Conservation (phyloP, 2,797 vertebrate species). For the Sebastes paucispinis region DNA sequence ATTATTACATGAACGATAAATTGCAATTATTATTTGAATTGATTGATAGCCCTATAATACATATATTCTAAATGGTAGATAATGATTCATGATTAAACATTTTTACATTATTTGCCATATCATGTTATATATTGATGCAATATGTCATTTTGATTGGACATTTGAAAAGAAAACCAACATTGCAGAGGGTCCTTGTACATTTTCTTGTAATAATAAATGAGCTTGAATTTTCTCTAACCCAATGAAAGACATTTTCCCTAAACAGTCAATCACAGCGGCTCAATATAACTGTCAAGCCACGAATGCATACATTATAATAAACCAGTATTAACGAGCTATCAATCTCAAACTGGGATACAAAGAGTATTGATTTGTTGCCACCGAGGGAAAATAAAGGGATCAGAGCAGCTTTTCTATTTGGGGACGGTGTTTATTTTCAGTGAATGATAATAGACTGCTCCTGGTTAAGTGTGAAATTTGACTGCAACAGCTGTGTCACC, state of each 20-base stretch:
- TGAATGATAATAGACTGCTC: constrained; percentile 64
- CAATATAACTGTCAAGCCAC: constrained; percentile 24
- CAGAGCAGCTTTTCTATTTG: constrained; percentile 51
- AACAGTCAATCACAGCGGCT: constrained; percentile 16
- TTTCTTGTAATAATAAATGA: neutral
- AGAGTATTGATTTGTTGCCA: constrained; percentile 61
- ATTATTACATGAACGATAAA: too few species aligned
- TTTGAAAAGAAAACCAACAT: neutral
- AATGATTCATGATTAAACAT: neutral
- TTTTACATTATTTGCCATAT: neutral
- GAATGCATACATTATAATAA: constrained; percentile 38
- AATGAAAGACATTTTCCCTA: neutral
- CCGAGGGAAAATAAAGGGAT: constrained; percentile 37
- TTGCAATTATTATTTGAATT: too few species aligned
- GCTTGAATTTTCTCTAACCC: neutral
- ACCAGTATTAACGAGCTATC: constrained; percentile 27
- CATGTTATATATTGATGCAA: neutral
- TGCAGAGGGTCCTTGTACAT: neutral
- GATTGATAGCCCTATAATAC: too few species aligned
- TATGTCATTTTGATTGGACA: neutral
- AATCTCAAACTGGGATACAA: constrained; percentile 33
- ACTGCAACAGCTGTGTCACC: constrained; percentile 73
- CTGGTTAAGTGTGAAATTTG: constrained; percentile 70
- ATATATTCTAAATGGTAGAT: neutral
- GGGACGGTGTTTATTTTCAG: constrained; percentile 54